phyloP scores from a whole-genome alignment of 1,140 invertebrate genomes.

The Cotesia vestalis region DNA sequence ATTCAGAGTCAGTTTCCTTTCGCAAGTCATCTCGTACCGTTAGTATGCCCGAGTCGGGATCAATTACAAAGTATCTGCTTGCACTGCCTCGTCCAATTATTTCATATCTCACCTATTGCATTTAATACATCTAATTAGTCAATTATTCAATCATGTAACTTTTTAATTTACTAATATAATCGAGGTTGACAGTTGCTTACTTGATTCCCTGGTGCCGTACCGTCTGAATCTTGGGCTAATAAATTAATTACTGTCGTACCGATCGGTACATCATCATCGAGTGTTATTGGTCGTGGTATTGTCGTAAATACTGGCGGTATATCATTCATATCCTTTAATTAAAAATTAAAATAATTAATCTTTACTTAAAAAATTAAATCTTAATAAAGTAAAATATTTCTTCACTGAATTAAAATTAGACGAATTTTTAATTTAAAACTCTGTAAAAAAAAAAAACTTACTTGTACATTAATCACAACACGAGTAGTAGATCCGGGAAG shows the following conservation, averaged over 20 bases:
- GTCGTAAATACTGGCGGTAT: conserved; percentile 86
- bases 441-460: conserved; percentile 57
- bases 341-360: conserved; percentile 22
- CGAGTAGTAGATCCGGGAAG: conserved; percentile 77
- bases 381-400: too few relatives aligned
- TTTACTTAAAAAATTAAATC: too few relatives aligned
- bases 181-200: conserved; percentile 59
- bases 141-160: neutral
- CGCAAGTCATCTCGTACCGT: conserved; percentile 82
- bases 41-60: conserved; percentile 81
- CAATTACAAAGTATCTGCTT: conserved; percentile 85
- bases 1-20: conserved; percentile 86
- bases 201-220: conserved; percentile 82
- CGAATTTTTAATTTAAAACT: neutral
- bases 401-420: too few relatives aligned
- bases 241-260: conserved; percentile 82
- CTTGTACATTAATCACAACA: conserved; percentile 80
- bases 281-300: conserved; percentile 79
- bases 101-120: conserved; percentile 75
- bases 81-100: conserved; percentile 82
- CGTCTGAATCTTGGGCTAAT: conserved; percentile 82
- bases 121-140: conserved; percentile 26
- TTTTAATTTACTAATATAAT: conserved; percentile 1
- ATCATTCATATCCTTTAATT: conserved; percentile 78
- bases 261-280: conserved; percentile 84